phyloP scores from a whole-genome alignment of 2,113 vertebrate genomes.

The Ameiurus melas region DNA sequence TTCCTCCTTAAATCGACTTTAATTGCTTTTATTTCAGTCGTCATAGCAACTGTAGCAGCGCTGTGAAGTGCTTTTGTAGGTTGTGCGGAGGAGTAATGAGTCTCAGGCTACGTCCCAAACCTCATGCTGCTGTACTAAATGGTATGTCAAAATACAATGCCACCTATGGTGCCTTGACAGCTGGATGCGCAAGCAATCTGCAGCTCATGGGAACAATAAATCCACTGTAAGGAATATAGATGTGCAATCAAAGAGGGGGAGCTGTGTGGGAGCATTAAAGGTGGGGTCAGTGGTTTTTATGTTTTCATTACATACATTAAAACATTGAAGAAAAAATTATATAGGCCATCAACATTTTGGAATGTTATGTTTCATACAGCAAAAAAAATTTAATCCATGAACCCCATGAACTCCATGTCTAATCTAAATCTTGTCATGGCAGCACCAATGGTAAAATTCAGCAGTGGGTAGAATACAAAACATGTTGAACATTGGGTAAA shows the following conservation, averaged over 20 bases:
- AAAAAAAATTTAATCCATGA: neutral
- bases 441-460: neutral
- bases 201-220: neutral
- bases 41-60: constrained; percentile 59
- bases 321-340: too few relatives aligned
- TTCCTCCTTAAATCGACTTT: constrained; percentile 52
- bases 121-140: constrained; percentile 31
- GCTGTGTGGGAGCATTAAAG: neutral
- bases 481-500: neutral
- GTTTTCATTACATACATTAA: neutral
- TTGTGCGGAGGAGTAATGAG: constrained; percentile 49
- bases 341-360: neutral
- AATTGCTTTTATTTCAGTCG: constrained; percentile 65
- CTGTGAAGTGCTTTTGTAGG: constrained; percentile 57
- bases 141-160: constrained; percentile 34
- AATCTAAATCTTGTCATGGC: neutral
- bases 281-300: neutral
- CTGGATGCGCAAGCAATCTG: constrained; percentile 3
- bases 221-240: neutral
- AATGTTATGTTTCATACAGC: neutral
- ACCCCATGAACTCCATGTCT: neutral
- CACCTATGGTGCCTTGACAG: constrained; percentile 28
- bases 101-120: constrained; percentile 39
- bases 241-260: neutral
- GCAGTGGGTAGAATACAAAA: neutral